Conservation (phyloP, 1,140 invertebrate genomes). For the Capitella teleta region DNA sequence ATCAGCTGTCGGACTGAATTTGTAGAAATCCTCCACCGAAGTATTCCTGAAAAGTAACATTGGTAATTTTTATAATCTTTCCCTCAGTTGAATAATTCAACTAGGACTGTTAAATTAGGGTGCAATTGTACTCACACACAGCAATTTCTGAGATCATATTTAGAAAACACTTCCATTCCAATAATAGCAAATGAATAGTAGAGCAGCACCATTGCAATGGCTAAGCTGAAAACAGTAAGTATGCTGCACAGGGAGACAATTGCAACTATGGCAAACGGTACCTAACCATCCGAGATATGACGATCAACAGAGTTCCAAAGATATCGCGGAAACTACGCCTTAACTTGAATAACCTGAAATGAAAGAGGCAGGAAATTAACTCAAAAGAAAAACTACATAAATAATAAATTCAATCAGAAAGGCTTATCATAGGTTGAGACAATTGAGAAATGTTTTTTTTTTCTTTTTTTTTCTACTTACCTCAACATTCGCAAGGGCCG, state of each 20-base stretch:
- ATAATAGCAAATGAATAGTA: slow-evolving; percentile 87
- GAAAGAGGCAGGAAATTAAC: background rate
- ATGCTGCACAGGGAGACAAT: background rate
- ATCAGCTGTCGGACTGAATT: slow-evolving; percentile 52
- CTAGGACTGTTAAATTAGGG: background rate
- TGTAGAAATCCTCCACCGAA: slow-evolving; percentile 73
- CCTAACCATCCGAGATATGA: slow-evolving; percentile 61
- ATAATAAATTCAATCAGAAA: background rate
- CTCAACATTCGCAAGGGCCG: slow-evolving; percentile 41
- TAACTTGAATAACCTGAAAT: slow-evolving; percentile 50
- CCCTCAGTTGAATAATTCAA: slow-evolving; percentile 2
- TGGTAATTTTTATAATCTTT: slow-evolving; percentile 4
- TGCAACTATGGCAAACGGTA: slow-evolving; percentile 8
- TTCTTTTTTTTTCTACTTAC: slow-evolving; percentile 16
- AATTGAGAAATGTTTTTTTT: background rate
- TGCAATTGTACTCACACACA: slow-evolving; percentile 56
- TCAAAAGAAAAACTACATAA: background rate
- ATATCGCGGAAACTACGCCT: slow-evolving; percentile 81
- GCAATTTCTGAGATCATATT: slow-evolving; percentile 62
- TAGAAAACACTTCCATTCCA: slow-evolving; percentile 77
- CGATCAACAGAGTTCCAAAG: slow-evolving; percentile 73
- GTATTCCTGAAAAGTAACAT: slow-evolving; percentile 54
- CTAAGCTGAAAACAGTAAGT: slow-evolving; percentile 43
- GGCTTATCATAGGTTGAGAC: background rate
- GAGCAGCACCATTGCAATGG: slow-evolving; percentile 70